A percentile compares a stretch with the other conserved stretches of the same genome.
phyloP scores from a whole-genome alignment of 2,888 invertebrate genomes.

The Diarsia brunnea region DNA sequence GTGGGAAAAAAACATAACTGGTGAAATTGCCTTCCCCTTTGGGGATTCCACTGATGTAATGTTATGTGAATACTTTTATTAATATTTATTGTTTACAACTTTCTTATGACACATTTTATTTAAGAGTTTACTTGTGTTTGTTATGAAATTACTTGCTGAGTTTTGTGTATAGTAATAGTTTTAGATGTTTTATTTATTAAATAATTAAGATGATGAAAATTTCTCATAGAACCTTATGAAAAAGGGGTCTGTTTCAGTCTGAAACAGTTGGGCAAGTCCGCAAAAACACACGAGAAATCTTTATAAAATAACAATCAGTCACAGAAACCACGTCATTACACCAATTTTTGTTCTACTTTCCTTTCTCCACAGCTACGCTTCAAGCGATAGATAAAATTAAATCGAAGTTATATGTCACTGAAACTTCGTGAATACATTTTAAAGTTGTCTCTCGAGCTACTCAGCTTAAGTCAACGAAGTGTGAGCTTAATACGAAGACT shows the following conservation, averaged over 20 bases:
- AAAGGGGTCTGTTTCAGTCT: not conserved
- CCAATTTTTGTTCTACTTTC: not conserved
- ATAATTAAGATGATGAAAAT: constrained; percentile 11
- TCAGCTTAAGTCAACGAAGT: constrained; percentile 27
- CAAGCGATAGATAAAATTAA: constrained; percentile 12
- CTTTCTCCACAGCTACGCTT: not conserved
- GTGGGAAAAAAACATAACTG: too few species aligned
- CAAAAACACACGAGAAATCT: not conserved
- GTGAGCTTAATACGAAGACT: constrained; percentile 26
- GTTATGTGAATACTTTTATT: not conserved
- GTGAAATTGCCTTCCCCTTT: too few species aligned
- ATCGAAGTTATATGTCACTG: constrained; percentile 27
- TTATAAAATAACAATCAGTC: not conserved
- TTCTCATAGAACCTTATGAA: not conserved
- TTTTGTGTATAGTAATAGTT: not conserved
- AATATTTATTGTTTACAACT: not conserved
- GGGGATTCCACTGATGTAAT: too few species aligned
- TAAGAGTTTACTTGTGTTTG: not conserved
- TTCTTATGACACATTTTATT: not conserved
- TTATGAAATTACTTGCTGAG: not conserved
- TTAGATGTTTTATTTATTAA: not conserved
- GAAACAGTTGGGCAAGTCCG: not conserved
- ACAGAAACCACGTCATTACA: not conserved
- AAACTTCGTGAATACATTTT: constrained; percentile 39
- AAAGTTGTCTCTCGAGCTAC: constrained; percentile 23